These are phyloP conservation scores for Andrena haemorrhoa DNA, from an alignment of 2,888 invertebrate genomes.

Conservation along the genomic window DNA sequence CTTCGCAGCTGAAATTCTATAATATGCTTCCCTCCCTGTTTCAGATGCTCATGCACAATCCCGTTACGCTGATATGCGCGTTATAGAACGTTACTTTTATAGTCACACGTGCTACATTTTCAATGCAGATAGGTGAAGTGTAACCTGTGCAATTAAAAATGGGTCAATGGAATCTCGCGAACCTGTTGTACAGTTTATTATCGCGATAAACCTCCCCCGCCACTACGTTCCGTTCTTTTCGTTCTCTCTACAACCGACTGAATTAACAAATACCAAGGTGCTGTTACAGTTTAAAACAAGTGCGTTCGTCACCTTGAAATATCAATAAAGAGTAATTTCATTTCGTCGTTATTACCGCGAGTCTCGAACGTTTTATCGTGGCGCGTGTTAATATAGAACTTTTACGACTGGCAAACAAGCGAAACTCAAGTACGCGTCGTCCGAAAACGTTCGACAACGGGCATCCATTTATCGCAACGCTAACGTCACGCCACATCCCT, in stretches of 20 bases:
- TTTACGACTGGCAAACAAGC: slow-evolving; percentile 1
- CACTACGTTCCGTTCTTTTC: neutral
- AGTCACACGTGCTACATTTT: slow-evolving; percentile 12
- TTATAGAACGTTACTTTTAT: neutral
- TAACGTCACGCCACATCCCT: neutral
- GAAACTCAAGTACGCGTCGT: neutral
- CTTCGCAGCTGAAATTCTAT: neutral
- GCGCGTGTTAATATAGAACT: neutral
- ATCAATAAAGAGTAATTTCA: neutral
- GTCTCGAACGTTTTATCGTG: neutral
- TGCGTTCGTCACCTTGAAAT: neutral
- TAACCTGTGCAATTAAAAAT: slow-evolving; percentile 14
- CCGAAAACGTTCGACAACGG: neutral
- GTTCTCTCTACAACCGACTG: neutral
- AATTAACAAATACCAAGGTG: neutral
- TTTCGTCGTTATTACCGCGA: neutral
- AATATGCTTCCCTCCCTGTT: no score
- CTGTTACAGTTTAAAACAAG: neutral
- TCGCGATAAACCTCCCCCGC: slow-evolving; percentile 6
- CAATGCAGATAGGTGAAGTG: neutral
- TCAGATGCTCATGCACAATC: neutral
- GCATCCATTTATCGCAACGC: neutral
- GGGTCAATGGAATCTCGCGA: slow-evolving; percentile 27
- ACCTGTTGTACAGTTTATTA: neutral
- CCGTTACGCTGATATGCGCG: neutral